These are phyloP conservation scores for Caenorhabditis wallacei DNA, from an alignment of 2,888 invertebrate species.

Conservation along the genomic window DNA sequence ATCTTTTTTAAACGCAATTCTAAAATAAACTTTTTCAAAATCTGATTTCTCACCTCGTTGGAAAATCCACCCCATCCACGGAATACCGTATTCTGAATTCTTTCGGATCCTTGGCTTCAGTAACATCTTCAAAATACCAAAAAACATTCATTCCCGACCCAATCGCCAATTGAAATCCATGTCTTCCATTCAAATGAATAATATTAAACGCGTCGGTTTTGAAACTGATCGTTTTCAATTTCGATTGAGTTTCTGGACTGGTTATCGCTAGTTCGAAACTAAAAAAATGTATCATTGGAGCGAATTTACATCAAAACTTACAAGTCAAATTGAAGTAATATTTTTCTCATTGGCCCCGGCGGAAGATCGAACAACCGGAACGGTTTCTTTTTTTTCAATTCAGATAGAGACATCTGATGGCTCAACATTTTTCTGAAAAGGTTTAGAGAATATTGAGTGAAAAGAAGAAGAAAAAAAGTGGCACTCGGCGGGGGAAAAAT, in stretches of 20 bases:
- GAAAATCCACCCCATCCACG: conserved; percentile 6
- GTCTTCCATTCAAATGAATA: conserved; percentile 12
- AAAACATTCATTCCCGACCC: background rate
- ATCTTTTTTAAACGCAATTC: background rate
- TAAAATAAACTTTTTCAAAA: background rate
- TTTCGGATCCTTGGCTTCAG: conserved; percentile 15
- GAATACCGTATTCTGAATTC: conserved; percentile 2
- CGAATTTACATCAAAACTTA: background rate
- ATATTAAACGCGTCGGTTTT: background rate
- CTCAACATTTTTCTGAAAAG: background rate
- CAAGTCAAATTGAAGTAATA: background rate
- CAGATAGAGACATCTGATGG: background rate
- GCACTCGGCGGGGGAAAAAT: background rate
- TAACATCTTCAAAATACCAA: conserved; percentile 15
- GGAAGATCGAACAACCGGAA: conserved; percentile 17
- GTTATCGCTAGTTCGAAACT: conserved; percentile 15
- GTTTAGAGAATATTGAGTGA: conserved; percentile 2
- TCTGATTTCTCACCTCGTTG: background rate
- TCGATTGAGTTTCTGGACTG: background rate
- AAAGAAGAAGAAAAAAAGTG: conserved; percentile 5
- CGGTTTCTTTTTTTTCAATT: background rate
- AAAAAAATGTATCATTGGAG: background rate
- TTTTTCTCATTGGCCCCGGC: background rate
- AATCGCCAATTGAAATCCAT: conserved; percentile 13
- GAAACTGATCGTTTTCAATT: background rate